These are phyloP conservation scores for Galeruca laticollis DNA, from an alignment of 2,888 invertebrate genomes.

Conservation along the genomic window DNA sequence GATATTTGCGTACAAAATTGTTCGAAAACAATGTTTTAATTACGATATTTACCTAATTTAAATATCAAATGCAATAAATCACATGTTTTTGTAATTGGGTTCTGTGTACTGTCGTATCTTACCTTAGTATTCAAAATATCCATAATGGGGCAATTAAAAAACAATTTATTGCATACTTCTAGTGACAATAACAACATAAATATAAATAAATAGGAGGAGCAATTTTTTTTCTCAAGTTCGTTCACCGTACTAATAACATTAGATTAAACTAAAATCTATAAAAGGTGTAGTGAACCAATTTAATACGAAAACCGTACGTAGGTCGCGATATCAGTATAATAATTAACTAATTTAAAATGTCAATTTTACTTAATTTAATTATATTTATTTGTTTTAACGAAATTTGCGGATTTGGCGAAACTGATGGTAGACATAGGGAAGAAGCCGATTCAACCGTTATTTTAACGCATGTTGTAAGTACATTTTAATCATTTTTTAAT, in stretches of 20 bases:
- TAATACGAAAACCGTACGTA: background rate
- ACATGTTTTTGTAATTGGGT: too few species aligned
- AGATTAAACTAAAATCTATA: background rate
- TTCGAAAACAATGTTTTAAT: too few species aligned
- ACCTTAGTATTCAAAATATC: too few species aligned
- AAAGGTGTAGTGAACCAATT: background rate
- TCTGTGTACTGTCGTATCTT: too few species aligned
- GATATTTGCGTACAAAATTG: too few species aligned
- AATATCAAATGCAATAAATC: too few species aligned
- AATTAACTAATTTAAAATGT: background rate
- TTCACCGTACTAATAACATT: background rate
- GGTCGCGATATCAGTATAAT: background rate
- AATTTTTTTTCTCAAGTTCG: background rate
- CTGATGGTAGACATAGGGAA: background rate
- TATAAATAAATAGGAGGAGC: background rate
- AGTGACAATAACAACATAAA: background rate
- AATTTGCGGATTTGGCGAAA: background rate
- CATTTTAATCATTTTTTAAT: background rate
- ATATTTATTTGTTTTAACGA: background rate
- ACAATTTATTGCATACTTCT: too few species aligned
- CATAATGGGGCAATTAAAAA: too few species aligned
- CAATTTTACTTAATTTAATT: background rate
- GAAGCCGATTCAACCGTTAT: constrained; percentile 28
- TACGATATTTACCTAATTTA: too few species aligned
- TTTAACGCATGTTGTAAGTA: constrained; percentile 32